These are phyloP conservation scores for Lepidostoma basale DNA, from an alignment of 1,140 invertebrate genomes.

Conservation along the genomic window DNA sequence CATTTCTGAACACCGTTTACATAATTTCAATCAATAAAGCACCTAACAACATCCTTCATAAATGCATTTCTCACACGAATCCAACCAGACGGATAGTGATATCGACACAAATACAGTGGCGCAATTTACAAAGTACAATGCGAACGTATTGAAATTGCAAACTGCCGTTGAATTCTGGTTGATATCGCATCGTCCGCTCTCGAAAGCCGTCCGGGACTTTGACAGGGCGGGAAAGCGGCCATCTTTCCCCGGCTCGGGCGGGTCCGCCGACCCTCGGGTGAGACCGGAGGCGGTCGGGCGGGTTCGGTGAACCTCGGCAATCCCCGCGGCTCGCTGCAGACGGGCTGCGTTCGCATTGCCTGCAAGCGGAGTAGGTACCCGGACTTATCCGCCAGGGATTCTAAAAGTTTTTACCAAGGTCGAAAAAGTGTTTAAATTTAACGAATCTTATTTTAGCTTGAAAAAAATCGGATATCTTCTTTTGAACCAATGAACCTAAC, in stretches of 20 bases:
- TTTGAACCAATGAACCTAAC: too few relatives aligned
- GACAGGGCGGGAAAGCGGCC: not conserved
- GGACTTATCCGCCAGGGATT: not conserved
- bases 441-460: too few relatives aligned
- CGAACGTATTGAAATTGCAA: not conserved
- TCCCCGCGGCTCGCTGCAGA: not conserved
- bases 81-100: too few relatives aligned
- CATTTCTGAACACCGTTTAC: too few relatives aligned
- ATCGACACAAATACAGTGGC: too few relatives aligned
- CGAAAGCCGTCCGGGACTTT: not conserved
- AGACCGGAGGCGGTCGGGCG: not conserved
- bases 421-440: too few relatives aligned
- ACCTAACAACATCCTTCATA: too few relatives aligned
- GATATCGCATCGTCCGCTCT: not conserved
- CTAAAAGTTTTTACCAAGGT: not conserved
- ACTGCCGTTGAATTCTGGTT: not conserved
- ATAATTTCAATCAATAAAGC: too few relatives aligned
- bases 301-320: not conserved
- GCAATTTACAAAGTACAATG: too few relatives aligned
- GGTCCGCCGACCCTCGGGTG: not conserved
- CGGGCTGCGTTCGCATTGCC: not conserved
- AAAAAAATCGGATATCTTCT: too few relatives aligned
- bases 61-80: too few relatives aligned
- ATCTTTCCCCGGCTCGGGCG: not conserved
- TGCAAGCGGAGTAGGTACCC: not conserved